Percentiles rank a stretch among this genome's conserved stretches.
Evolutionary conservation across 2,113 vertebrate genomes (phyloP).

Genomic region (Gavia stellata): DNA sequence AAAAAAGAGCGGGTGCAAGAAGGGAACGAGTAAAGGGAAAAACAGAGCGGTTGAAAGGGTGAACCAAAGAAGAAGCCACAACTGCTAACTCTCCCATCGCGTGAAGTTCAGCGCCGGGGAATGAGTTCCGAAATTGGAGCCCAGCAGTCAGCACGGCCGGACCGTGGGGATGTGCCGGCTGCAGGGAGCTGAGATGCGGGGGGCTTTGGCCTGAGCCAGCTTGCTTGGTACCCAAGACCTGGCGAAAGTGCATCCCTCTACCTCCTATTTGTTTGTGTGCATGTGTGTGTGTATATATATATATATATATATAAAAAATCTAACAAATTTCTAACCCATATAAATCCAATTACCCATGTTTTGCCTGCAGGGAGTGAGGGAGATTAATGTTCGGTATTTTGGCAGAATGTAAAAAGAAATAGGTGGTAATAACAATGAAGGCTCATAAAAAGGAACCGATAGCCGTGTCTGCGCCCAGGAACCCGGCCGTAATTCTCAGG

Average conservation of each 20-base stretch:
- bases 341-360: conserved; percentile 84
- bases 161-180: background rate
- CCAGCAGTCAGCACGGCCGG: background rate
- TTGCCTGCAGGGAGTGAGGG: conserved; percentile 75
- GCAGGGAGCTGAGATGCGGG: background rate
- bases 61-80: background rate
- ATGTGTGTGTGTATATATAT: background rate
- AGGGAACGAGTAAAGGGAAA: background rate
- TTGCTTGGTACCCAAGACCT: background rate
- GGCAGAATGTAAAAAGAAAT: conserved; percentile 81
- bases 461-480: background rate
- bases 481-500: conserved; percentile 11
- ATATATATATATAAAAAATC: conserved; percentile 14
- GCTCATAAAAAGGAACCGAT: conserved; percentile 64
- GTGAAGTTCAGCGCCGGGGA: background rate
- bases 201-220: background rate
- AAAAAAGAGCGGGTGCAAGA: background rate
- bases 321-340: conserved; percentile 80
- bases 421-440: conserved; percentile 75
- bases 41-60: fast-evolving
- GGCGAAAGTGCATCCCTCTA: background rate
- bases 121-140: conserved; percentile 27
- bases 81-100: background rate
- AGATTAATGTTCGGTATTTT: conserved; percentile 84
- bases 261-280: background rate